Percentiles rank a stretch among this genome's conserved stretches.
These are phyloP conservation scores for Osmoderma eremita DNA, from an alignment of 2,888 invertebrate species.

Conservation along the genomic window DNA sequence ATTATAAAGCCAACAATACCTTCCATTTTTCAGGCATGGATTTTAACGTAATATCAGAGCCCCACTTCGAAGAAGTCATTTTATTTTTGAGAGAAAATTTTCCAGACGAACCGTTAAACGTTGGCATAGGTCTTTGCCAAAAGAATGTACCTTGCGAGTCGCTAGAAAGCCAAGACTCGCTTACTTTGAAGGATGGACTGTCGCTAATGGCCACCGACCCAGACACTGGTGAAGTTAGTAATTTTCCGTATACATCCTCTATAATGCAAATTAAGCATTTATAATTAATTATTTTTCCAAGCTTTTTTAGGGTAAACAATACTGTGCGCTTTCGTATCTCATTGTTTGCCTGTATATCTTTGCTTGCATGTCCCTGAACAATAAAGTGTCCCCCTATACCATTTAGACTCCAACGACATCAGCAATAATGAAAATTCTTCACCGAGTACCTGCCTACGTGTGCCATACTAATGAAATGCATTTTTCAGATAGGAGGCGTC, in stretches of 20 bases:
- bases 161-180: constrained; percentile 76
- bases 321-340: too few relatives aligned
- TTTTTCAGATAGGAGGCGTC: constrained; percentile 79
- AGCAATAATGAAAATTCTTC: constrained; percentile 27
- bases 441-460: constrained; percentile 4
- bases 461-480: constrained; percentile 46
- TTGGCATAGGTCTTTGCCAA: constrained; percentile 77
- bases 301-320: too few relatives aligned
- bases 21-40: constrained; percentile 57
- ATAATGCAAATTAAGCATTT: too few relatives aligned
- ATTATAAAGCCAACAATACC: too few relatives aligned
- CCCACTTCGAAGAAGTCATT: constrained; percentile 72
- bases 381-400: constrained; percentile 15
- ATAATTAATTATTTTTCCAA: too few relatives aligned
- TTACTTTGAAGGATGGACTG: constrained; percentile 78
- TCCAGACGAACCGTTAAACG: constrained; percentile 85
- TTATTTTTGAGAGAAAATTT: constrained; percentile 78
- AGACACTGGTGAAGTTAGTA: constrained; percentile 70
- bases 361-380: neutral
- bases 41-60: constrained; percentile 64
- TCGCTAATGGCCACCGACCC: constrained; percentile 75
- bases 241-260: neutral
- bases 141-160: constrained; percentile 77
- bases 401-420: neutral
- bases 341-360: neutral